These are phyloP conservation scores for Nothobranchius kuhntae DNA, from an alignment of 2,113 vertebrate species.

Conservation along the genomic window DNA sequence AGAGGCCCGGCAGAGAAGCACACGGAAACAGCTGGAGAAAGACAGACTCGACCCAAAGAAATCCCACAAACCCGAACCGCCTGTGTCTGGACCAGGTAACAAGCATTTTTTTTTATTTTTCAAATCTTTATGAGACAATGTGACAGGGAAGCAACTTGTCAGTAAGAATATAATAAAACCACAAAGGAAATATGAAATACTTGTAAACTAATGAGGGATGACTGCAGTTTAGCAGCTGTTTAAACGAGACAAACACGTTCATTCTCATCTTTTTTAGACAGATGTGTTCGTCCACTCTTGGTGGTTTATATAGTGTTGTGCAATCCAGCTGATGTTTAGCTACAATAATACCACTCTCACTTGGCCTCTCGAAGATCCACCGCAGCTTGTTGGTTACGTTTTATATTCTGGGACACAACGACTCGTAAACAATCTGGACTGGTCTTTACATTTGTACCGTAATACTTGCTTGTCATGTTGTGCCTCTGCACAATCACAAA, in stretches of 20 bases:
- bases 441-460: constrained; percentile 8
- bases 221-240: constrained; percentile 4
- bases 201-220: not conserved
- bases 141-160: not conserved
- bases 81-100: constrained; percentile 95
- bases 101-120: not conserved
- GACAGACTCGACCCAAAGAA: constrained; percentile 93
- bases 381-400: constrained; percentile 17
- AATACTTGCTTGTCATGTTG: constrained; percentile 13
- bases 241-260: constrained; percentile 14
- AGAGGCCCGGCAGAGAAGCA: constrained; percentile 95
- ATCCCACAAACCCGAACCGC: constrained; percentile 96
- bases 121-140: not conserved
- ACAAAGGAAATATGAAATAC: not conserved
- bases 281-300: constrained; percentile 29
- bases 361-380: constrained; percentile 34
- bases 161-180: not conserved
- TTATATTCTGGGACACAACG: constrained; percentile 24
- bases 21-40: constrained; percentile 96
- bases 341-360: constrained; percentile 26
- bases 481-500: not conserved
- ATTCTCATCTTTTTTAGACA: too few species aligned
- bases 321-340: constrained; percentile 40
- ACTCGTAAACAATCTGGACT: constrained; percentile 15
- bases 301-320: constrained; percentile 41